These are phyloP conservation scores for Semicossyphus pulcher DNA, from an alignment of 2,113 vertebrate genomes.

Conservation along the genomic window DNA sequence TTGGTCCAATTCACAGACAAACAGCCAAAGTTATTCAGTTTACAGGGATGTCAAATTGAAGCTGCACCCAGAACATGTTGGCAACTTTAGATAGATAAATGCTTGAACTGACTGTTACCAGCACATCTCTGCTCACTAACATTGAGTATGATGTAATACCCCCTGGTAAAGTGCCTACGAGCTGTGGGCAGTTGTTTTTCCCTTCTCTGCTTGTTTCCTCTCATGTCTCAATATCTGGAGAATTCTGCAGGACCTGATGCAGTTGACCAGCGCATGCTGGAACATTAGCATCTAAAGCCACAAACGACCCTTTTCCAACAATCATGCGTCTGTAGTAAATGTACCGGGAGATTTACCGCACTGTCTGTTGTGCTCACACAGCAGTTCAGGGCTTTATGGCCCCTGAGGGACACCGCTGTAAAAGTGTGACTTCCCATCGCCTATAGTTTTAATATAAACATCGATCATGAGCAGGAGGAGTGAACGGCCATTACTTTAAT, in stretches of 20 bases:
- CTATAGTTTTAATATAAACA: conserved; percentile 32
- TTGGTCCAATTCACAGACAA: too few species aligned
- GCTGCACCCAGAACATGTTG: too few species aligned
- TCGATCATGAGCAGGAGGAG: conserved; percentile 20
- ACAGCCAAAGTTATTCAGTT: too few species aligned
- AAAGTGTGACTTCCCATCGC: conserved; percentile 25
- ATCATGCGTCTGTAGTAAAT: not conserved
- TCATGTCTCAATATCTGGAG: not conserved
- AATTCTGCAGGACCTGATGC: not conserved
- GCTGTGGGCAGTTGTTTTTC: too few species aligned
- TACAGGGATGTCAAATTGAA: too few species aligned
- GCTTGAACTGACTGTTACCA: too few species aligned
- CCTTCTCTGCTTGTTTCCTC: not conserved
- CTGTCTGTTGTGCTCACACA: not conserved
- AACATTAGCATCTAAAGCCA: not conserved
- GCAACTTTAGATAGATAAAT: too few species aligned
- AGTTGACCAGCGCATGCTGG: not conserved
- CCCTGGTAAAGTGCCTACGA: too few species aligned
- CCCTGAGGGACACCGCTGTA: conserved; percentile 7
- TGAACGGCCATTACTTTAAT: not conserved
- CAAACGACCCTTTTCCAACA: not conserved
- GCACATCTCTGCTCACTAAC: too few species aligned
- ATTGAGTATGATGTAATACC: too few species aligned
- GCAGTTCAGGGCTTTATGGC: conserved; percentile 19
- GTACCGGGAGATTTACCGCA: not conserved